These are phyloP conservation scores for Cervus canadensis DNA, from an alignment of 2,113 vertebrate species.

Conservation along the genomic window DNA sequence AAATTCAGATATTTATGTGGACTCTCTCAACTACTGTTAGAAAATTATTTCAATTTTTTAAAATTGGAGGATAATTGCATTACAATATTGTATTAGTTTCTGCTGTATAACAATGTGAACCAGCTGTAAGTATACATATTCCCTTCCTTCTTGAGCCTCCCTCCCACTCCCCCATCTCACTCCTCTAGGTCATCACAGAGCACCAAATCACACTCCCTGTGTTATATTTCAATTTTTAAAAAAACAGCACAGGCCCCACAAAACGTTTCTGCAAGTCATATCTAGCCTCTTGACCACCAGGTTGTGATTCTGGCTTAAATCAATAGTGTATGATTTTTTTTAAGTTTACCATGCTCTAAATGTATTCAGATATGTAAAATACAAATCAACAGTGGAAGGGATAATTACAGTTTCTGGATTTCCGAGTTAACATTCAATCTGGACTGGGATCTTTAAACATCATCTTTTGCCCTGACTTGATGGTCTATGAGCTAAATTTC, in stretches of 20 bases:
- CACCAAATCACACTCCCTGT: background rate
- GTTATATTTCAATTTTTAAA: background rate
- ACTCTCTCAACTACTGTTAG: background rate
- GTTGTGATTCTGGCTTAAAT: background rate
- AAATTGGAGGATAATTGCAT: background rate
- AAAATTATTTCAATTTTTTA: background rate
- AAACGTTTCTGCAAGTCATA: background rate
- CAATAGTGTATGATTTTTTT: background rate
- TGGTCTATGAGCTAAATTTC: background rate
- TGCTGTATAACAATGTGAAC: background rate
- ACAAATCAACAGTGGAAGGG: background rate
- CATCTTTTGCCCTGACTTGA: background rate
- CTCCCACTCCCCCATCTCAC: background rate
- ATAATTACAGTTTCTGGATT: background rate
- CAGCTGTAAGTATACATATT: background rate
- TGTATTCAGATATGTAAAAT: background rate
- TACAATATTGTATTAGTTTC: background rate
- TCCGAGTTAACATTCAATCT: background rate
- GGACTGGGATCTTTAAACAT: background rate
- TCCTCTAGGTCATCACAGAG: background rate
- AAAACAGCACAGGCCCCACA: background rate
- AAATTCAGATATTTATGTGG: slow-evolving; percentile 7
- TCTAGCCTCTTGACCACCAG: background rate
- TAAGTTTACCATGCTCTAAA: background rate
- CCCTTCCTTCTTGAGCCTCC: background rate